Evolutionary conservation across 2,113 vertebrate genomes (phyloP), one percentile per base, ranked within the genome.

Genomic region (Coregonus clupeaformis): DNA sequence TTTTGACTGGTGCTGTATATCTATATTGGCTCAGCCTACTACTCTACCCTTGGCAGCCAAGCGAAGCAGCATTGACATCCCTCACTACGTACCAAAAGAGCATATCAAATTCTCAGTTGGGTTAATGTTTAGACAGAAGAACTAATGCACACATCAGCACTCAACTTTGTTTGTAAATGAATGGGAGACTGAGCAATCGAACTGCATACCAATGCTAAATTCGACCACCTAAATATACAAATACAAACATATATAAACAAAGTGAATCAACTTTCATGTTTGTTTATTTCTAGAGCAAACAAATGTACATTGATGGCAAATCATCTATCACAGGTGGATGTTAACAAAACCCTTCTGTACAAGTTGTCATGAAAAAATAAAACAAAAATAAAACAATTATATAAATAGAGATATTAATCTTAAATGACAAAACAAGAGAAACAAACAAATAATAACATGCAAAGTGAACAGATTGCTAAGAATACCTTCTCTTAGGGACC

Each of bases 371-470:
- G 92, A 92, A 94, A 93, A 93, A 94, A 47, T 91, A 92, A 94
- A 93, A 93, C 62, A 91, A 92, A 95, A 93, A 93, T 94, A 91
- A 94, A 94, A 93, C 90, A 93, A 94, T 92, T 90, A 93, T 95
- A 96, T 97, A 98, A 96, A 98, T 96, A 99, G 94, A 95, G 91
- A 93, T 92, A 93, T 92, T 89, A 93, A 94, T 93, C 92, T 94
- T 93, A 94, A 92, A 95, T 93, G 94, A 94, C 89, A 92, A 90
- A 91, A 89, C 83, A 49, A 86, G 85, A 85, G 91, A 87, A 89
- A 89, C 83, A 84, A 82, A 89, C 86, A 83, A 87, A 85, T 88
- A 88, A 83, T 83, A 86, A 92, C 94, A 96, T 95, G 96, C 94
- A 86, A 88, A 88, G 89, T 94, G 93, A 94, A 92, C 91, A 91